Evolutionary conservation across 1,140 invertebrate species (phyloP).

Genomic region (Eumaeus atala): DNA sequence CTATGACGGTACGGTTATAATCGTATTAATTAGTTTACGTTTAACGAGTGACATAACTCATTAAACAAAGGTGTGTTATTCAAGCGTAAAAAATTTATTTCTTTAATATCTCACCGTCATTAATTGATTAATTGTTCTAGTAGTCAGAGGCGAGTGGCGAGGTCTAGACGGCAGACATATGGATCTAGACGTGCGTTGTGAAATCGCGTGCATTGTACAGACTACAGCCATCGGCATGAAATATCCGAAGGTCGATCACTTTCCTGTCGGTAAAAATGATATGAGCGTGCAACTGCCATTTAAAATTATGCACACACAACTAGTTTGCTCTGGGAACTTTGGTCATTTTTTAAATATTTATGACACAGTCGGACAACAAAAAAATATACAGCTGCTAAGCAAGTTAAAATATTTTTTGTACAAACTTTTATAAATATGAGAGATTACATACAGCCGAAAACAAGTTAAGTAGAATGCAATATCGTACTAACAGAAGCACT

Average conservation of each 20-base stretch:
- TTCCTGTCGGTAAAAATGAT: conserved; percentile 16
- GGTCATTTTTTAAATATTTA: conserved; percentile 10
- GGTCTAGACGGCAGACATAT: conserved; percentile 2
- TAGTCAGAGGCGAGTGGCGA: neutral
- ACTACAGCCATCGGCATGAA: conserved; percentile 2
- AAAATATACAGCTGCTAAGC: no score
- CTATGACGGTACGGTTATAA: no score
- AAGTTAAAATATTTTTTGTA: no score
- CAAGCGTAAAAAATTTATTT: no score
- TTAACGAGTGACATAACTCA: no score
- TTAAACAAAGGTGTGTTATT: no score
- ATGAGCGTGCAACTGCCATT: conserved; percentile 8
- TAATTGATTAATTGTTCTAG: no score
- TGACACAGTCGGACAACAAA: neutral
- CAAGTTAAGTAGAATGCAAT: no score
- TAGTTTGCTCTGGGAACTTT: conserved; percentile 8
- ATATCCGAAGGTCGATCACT: conserved; percentile 15
- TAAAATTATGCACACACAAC: conserved; percentile 7
- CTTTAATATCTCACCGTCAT: neutral
- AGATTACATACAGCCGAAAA: no score
- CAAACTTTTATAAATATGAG: no score
- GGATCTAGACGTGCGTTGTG: conserved; percentile 1
- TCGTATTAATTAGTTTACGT: no score
- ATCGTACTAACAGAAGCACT: no score
- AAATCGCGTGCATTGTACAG: neutral